Conservation (phyloP, 1,140 invertebrate species). For the Littorina saxatilis region DNA sequence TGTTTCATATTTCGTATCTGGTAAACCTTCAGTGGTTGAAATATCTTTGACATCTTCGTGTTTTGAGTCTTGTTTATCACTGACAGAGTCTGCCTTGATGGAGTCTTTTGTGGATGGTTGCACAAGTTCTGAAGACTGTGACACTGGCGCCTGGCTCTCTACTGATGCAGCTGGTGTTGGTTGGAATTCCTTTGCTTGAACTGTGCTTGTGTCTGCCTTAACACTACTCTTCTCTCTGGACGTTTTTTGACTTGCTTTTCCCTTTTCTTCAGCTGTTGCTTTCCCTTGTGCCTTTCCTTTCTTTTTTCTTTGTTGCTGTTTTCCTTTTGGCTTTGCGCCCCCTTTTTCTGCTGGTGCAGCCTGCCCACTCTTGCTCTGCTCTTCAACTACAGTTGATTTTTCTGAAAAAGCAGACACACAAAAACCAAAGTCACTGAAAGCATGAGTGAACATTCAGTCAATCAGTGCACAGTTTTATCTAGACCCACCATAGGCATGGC, state of each 20-base stretch:
- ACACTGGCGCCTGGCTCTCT: not conserved
- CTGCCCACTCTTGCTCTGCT: not conserved
- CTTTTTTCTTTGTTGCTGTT: slow-evolving; percentile 30
- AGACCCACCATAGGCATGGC: too few relatives aligned
- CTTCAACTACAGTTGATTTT: too few relatives aligned
- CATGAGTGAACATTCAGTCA: too few relatives aligned
- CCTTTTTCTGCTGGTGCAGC: slow-evolving; percentile 16
- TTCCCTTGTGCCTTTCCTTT: not conserved
- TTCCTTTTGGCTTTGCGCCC: slow-evolving; percentile 13
- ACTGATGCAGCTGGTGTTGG: too few relatives aligned
- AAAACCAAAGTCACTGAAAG: too few relatives aligned
- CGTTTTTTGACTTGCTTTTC: slow-evolving; percentile 27
- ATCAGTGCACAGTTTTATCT: too few relatives aligned
- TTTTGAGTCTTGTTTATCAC: not conserved
- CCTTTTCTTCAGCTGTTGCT: not conserved
- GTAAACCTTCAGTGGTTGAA: not conserved
- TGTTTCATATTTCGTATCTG: not conserved
- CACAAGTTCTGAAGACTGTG: not conserved
- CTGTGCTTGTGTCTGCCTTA: too few relatives aligned
- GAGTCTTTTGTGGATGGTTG: too few relatives aligned
- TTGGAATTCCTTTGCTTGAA: too few relatives aligned
- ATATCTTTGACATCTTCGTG: too few relatives aligned
- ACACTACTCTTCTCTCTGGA: too few relatives aligned
- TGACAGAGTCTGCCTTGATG: not conserved
- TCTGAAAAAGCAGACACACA: too few relatives aligned